These are phyloP conservation scores for Eremophila alpestris DNA, from an alignment of 2,797 vertebrate species.

Conservation along the genomic window DNA sequence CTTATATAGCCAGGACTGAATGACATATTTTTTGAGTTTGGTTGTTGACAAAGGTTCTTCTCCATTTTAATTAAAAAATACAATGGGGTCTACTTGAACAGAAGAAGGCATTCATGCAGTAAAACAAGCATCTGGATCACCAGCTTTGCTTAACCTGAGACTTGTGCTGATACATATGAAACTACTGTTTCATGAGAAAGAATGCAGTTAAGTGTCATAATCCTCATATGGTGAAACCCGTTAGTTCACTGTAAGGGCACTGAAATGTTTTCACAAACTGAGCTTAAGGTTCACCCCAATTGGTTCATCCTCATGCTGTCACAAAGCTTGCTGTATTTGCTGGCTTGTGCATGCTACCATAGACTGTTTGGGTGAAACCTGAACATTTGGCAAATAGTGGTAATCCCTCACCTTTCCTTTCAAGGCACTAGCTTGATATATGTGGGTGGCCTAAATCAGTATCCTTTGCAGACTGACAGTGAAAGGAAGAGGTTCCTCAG, in stretches of 20 bases:
- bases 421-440: not conserved
- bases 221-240: not conserved
- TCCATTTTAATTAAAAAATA: not conserved
- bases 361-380: not conserved
- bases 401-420: not conserved
- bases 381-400: not conserved
- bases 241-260: not conserved
- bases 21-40: not conserved
- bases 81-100: not conserved
- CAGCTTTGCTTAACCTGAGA: not conserved
- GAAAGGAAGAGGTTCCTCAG: not conserved
- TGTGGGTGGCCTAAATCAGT: not conserved
- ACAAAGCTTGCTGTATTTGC: not conserved
- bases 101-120: not conserved
- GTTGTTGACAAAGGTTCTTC: not conserved
- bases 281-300: not conserved
- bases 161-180: conserved; percentile 13
- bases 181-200: conserved; percentile 24
- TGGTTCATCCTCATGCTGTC: not conserved
- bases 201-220: not conserved
- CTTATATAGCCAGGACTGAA: not conserved
- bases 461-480: not conserved
- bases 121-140: not conserved
- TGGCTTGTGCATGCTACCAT: not conserved
- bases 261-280: conserved; percentile 5